Evolutionary conservation across 2,113 vertebrate genomes (phyloP), one percentile per base, ranked within the genome.

Genomic region (Alces alces): DNA sequence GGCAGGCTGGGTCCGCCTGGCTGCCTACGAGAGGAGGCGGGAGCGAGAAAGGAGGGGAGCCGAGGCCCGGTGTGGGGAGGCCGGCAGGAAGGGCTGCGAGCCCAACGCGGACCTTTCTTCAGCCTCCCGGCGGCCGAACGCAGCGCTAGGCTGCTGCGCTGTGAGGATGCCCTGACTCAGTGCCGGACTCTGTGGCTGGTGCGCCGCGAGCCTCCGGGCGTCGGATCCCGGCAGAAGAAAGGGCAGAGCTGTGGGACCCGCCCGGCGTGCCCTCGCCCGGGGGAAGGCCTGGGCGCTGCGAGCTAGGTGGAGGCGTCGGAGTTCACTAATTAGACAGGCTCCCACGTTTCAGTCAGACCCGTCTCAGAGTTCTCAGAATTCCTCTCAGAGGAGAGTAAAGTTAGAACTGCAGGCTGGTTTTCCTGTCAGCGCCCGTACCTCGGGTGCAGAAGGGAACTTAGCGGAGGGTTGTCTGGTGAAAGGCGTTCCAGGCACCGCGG

Each of bases 1-100:
- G 97, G 95, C 96, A 92, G 97, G 96, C 94, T 92, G 92, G 97
- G 97, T 58, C 92, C 76, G 98, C 95, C 96, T 54, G 96, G 97
- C 96, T 85, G 97, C 83, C 92, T 15, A 23, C 73, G n/a, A 93
- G 96, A 89, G 96, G 96, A 97, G 98, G 97, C 92, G 97, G 95
- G 92, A 97, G 97, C 50, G 54, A 64, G 87, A 54, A 36, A 94
- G 95, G 97, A 91, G 94, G 95, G 86, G 93, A 97, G 82, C 85
- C 85, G 39, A 79, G 97, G 96, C 95, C 94, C 21, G 92, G 87
- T 58, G 66, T 45, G 93, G 94, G 97, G 93, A 97, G 96, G 92
- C 83, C 76, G 78, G 95, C 90, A 50, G 93, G 47, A 47, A 94
- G 87, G 66, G 86, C 93, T n/a, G 11, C 1, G 45, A 80, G 82